Base-by-base conservation (phyloP, 2,888 invertebrate species). In the Eristalis arbustorum region DNA sequence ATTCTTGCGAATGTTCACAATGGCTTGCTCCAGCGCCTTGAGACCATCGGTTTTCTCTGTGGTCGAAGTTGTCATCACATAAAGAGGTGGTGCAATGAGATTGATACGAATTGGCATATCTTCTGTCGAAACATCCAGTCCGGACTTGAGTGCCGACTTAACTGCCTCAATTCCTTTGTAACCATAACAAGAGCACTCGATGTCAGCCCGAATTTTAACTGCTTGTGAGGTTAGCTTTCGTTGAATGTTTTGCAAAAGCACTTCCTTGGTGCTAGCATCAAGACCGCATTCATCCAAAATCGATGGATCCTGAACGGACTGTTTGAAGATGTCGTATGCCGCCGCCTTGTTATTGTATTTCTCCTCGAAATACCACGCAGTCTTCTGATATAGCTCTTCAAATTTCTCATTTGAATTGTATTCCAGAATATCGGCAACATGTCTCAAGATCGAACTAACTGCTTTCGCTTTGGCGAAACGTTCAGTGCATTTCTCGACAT, bases 121-220 rank as follows among this genome's bases (percentile, higher is more conserved):
- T 89, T 96, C 96, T 0, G 98, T 98, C 3, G 99, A 98, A 72
- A 98, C 94, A 57, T 96, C 96, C 49, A 99, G 95, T 1, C 99
- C 99, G 88, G 97, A 95, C 92, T 96, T 96, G 57, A 99, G 93
- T 0, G 99, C 98, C 61, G 96, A 94, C 92, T 99, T 98, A 0
- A 99, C 99, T 3, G 99, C 99, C 93, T 99, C 99, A 89, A 99
- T 99, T 34, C 99, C 99, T 92, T 99, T 99, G 91, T 99, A 99
- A 1, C 98, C 97, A 90, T 98, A 98, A 92, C 98, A 98, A 0
- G 98, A 97, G 89, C 98, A 98, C 93, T 98, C 97, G 90, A 98
- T 96, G 92, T 98, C 98, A 14, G 98, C 97, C 89, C 98, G 94
- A 88, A 98, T 98, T 94, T 98, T 98, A 0, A 98, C 97, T n/a